Evolutionary conservation across 1,140 invertebrate species (phyloP).

Genomic region (Hetaerina americana): DNA sequence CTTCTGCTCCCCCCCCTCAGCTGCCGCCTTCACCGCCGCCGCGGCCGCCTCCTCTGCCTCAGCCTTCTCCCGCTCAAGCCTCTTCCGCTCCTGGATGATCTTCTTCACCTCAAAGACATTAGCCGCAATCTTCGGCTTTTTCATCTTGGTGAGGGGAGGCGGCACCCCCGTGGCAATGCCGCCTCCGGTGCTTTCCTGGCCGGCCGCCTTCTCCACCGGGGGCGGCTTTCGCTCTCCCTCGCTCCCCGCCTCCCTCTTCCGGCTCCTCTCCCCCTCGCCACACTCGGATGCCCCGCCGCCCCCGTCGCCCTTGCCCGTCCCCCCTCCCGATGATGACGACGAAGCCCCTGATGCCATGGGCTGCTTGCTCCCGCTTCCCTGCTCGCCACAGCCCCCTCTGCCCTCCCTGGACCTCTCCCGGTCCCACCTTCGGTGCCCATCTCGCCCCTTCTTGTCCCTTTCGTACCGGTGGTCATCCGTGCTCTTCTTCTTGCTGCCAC

Average conservation of each 20-base stretch:
- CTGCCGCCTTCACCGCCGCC: neutral
- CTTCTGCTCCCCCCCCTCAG: neutral
- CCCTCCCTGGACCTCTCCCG: neutral
- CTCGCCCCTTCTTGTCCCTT: neutral
- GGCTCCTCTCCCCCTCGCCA: too few relatives aligned
- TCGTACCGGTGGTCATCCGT: neutral
- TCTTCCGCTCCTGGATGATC: neutral
- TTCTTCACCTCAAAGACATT: conserved; percentile 4
- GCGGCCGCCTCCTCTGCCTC: neutral
- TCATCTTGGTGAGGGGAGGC: conserved; percentile 2
- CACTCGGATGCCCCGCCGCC: too few relatives aligned
- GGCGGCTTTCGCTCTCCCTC: too few relatives aligned
- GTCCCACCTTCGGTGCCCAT: neutral
- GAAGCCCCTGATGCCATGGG: neutral
- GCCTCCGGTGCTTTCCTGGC: too few relatives aligned
- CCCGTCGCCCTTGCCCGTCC: neutral
- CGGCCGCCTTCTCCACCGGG: too few relatives aligned
- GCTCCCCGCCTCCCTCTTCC: too few relatives aligned
- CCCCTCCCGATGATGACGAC: neutral
- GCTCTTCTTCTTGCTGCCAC: neutral
- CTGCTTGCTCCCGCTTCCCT: neutral
- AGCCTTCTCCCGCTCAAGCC: neutral
- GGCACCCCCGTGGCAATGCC: too few relatives aligned
- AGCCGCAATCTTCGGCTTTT: conserved; percentile 4
- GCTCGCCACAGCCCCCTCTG: neutral